These are phyloP conservation scores for Bathynomus jamesi DNA, from an alignment of 1,140 invertebrate genomes.

Conservation along the genomic window DNA sequence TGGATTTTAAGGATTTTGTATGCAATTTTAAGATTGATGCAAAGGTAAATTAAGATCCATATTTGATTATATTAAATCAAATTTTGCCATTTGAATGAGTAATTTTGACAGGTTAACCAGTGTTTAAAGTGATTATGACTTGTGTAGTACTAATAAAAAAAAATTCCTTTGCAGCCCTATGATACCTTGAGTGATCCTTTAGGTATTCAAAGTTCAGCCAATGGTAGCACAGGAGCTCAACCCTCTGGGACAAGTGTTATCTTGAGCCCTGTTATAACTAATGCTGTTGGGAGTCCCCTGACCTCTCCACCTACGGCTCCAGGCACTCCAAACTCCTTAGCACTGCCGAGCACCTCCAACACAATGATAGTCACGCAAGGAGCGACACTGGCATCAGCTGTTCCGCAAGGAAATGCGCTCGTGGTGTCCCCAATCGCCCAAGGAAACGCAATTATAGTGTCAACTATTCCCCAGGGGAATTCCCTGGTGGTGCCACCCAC, in stretches of 20 bases:
- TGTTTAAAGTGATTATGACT: too few species aligned
- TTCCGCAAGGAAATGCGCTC: not conserved
- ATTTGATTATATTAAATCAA: too few species aligned
- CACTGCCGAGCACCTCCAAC: not conserved
- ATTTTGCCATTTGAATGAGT: too few species aligned
- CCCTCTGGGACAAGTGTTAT: not conserved
- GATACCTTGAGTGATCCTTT: slow-evolving; percentile 52
- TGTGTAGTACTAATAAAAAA: too few species aligned
- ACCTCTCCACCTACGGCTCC: slow-evolving; percentile 8
- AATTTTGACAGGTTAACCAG: too few species aligned
- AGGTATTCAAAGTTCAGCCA: slow-evolving; percentile 60
- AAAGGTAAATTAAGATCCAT: too few species aligned
- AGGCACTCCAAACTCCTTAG: slow-evolving; percentile 9
- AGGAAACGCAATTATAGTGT: not conserved
- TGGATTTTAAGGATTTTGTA: too few species aligned
- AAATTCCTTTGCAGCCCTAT: slow-evolving; percentile 20
- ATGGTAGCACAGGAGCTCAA: slow-evolving; percentile 12
- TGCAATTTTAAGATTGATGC: too few species aligned
- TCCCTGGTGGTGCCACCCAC: not conserved
- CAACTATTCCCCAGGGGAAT: not conserved
- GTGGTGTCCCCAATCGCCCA: not conserved
- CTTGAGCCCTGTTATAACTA: not conserved
- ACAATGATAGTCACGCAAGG: not conserved
- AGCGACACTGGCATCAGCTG: not conserved
- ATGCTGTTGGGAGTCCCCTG: not conserved